These are phyloP conservation scores for Hypothenemus hampei DNA, from an alignment of 1,140 invertebrate genomes.

Conservation along the genomic window DNA sequence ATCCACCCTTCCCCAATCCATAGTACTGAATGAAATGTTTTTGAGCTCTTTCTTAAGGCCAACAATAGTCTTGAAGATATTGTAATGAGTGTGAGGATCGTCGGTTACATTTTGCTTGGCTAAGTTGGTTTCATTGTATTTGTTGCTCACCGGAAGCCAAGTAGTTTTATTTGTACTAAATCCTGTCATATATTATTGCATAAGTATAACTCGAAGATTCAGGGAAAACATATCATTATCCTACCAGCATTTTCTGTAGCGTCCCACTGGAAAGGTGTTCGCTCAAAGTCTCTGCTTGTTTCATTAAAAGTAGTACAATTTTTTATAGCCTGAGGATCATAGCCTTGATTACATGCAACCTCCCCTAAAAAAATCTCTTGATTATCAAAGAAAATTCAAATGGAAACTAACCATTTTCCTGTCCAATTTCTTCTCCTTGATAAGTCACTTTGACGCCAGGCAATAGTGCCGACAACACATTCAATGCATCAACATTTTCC, in stretches of 20 bases:
- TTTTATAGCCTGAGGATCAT: conserved; percentile 47
- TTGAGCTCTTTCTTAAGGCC: conserved; percentile 4
- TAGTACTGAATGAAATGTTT: not conserved
- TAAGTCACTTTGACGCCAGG: conserved; percentile 70
- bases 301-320: conserved; percentile 41
- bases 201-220: not conserved
- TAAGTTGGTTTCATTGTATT: conserved; percentile 55
- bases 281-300: conserved; percentile 46
- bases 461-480: conserved; percentile 49
- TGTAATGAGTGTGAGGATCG: conserved; percentile 29
- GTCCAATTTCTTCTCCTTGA: conserved; percentile 74
- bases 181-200: conserved; percentile 47
- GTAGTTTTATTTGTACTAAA: conserved; percentile 43
- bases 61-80: conserved; percentile 28
- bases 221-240: not conserved
- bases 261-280: conserved; percentile 71
- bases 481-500: conserved; percentile 48
- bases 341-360: conserved; percentile 49
- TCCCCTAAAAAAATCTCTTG: conserved; percentile 34
- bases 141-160: conserved; percentile 61
- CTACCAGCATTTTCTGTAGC: conserved; percentile 52
- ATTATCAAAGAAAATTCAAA: conserved; percentile 2
- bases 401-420: conserved; percentile 50
- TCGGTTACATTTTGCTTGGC: conserved; percentile 20
- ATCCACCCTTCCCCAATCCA: not conserved